Evolutionary conservation across 2,113 vertebrate genomes (phyloP).

Genomic region (Gallinago jamesoni): DNA sequence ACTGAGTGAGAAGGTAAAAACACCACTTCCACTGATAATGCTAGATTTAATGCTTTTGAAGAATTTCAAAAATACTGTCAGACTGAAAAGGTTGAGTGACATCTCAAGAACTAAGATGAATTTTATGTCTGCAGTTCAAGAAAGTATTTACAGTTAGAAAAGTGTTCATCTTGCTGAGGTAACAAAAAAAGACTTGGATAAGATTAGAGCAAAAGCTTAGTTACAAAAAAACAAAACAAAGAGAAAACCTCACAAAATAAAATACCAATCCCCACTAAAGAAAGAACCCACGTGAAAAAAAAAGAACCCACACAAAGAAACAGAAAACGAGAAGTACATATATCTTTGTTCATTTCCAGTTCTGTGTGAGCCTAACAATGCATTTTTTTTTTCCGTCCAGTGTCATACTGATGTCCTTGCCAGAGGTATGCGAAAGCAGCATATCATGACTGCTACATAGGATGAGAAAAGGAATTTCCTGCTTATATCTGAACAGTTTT

Average conservation of each 20-base stretch:
- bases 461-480: not conserved
- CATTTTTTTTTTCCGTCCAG: not conserved
- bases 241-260: not conserved
- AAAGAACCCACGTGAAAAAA: not conserved
- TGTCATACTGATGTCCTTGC: not conserved
- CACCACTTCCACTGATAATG: not conserved
- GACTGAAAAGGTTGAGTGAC: not conserved
- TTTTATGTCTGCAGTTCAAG: not conserved
- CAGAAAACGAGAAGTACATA: not conserved
- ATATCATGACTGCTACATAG: fast-evolving
- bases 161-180: not conserved
- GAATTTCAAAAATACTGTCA: not conserved
- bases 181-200: not conserved
- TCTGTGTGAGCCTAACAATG: not conserved
- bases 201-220: not conserved
- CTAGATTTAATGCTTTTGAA: not conserved
- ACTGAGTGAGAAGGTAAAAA: not conserved
- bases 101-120: not conserved
- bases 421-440: fast-evolving
- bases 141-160: not conserved
- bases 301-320: not conserved
- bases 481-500: not conserved
- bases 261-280: fast-evolving
- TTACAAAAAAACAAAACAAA: not conserved
- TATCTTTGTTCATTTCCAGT: not conserved